Base-by-base conservation (phyloP, 2,113 vertebrate genomes). In the pig (Sus scrofa) region DNA sequence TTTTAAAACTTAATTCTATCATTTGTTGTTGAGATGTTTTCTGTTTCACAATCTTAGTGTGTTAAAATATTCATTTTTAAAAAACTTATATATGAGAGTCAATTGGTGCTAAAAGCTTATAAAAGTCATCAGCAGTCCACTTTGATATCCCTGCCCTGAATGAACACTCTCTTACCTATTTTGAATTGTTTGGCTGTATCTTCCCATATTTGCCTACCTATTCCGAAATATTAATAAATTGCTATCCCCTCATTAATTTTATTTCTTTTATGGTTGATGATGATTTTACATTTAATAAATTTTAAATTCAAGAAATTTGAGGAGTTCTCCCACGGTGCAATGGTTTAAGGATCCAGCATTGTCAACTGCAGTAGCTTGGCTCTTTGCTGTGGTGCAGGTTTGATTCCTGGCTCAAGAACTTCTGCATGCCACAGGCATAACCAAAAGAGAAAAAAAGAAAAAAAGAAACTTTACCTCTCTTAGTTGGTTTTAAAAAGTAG, bases 201-300 rank as follows among this genome's bases (percentile, higher is more conserved):
- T 92, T 79, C 67, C 67, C 5, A 2, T 87, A n/a, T 81, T 87
- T 89, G n/a, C 5, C 27, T 81, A 74, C 6, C 39, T 91, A n/a
- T 63, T 89, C 85, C 81, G 34, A 88, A 79, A 63, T 96, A 85
- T 85, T 84, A 67, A 34, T 70, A 52, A 71, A 27, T 96, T 83
- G 27, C 44, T 95, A 6, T 32, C 10, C 65, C 5, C 8, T 79
- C n/a, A 78, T 65, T 83, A 52, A 84, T 91, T 88, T 87, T 90
- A 62, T 87, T 95, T 16, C 34, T 87, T 67, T 94, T 54, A 88
- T 62, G 74, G 11, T 68, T 65, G 54, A 71, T 81, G 4, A 32
- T 54, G 24, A 50, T 81, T 90, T 89, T 68, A 73, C 39, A 12
- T 86, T 85, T 32, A 62, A 86, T 50, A 73, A 81, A 81, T 39